Evolutionary conservation across 1,140 invertebrate genomes (phyloP), one percentile per base, ranked within the genome.

Genomic region (Oscheius sp.): DNA sequence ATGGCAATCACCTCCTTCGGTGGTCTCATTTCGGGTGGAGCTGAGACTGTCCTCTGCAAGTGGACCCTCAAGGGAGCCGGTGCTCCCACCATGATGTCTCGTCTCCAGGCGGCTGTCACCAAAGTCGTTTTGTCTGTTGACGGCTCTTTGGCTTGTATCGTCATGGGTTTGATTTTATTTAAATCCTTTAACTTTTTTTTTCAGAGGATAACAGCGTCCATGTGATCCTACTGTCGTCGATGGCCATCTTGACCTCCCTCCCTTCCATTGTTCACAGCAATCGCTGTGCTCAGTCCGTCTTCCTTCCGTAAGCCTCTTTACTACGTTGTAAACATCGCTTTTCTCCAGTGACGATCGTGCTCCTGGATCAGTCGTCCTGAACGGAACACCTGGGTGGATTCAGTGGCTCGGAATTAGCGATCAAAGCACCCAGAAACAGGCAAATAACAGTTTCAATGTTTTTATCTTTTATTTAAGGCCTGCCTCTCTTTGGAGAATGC

Each of bases 141-240:
- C 49, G 49, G 49, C 15, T 55, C 49, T 55, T 23, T 13, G 7
- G 49, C 23, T 4, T 15, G 15, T 63, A 26, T 63, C 31, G 10
- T 38, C 10, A 34, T 38, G 32, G 61, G 36, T 63, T 32, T 38
- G 26, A 15, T 59, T 59, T 59, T 20, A 20, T 59, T 59, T 59
- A 13, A 59, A 20, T 59, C 29, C n/a, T n/a, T 59, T 59, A 23
- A 59, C 20, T 23, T 13, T 23, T 59, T 10, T 63, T 63, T 63
- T 63, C 61, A 63, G 61, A 63, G 26, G 61, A 63, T 38, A 63
- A 63, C 35, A 36, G 32, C 26, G 18, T 63, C 20, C 61, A 63
- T 26, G 0, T 63, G 7, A 32, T 34, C 35, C 26, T 63, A 10
- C 32, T 38, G 10, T 63, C 61, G 7, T 13, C 49, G 7, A 55